Conservation (phyloP, 2,888 invertebrate genomes). For the Fragum whitleyi region DNA sequence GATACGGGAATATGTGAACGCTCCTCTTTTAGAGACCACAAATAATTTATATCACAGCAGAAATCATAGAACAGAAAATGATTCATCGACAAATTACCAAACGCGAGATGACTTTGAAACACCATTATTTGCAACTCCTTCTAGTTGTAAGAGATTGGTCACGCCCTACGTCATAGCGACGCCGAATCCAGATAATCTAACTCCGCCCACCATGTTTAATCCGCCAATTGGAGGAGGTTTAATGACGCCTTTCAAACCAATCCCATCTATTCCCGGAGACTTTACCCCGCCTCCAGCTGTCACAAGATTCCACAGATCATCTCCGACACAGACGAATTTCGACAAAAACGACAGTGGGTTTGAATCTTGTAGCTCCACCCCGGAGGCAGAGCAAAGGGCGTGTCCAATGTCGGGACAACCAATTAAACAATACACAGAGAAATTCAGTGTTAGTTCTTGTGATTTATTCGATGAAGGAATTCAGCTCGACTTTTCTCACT, state of each 20-base stretch:
- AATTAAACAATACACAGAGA: background rate
- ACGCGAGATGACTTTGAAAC: background rate
- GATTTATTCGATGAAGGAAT: background rate
- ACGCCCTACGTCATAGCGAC: background rate
- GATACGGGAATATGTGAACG: background rate
- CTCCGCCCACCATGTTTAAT: background rate
- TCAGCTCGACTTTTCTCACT: background rate
- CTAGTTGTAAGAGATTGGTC: background rate
- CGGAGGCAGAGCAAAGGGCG: slow-evolving; percentile 20
- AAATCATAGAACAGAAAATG: background rate
- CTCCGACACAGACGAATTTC: background rate
- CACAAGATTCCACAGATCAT: slow-evolving; percentile 9
- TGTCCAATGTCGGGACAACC: slow-evolving; percentile 7
- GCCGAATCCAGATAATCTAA: background rate
- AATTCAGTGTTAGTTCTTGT: background rate
- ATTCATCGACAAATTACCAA: background rate
- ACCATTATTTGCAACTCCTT: background rate
- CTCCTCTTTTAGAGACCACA: background rate
- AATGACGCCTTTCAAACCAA: background rate
- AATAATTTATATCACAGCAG: background rate
- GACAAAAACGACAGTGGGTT: slow-evolving; percentile 60
- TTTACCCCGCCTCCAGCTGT: background rate
- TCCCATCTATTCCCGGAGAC: background rate
- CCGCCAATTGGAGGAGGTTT: no score
- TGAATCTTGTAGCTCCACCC: slow-evolving; percentile 59